Conservation (phyloP, 2,113 vertebrate genomes). For the Psephotus haematonotus region DNA sequence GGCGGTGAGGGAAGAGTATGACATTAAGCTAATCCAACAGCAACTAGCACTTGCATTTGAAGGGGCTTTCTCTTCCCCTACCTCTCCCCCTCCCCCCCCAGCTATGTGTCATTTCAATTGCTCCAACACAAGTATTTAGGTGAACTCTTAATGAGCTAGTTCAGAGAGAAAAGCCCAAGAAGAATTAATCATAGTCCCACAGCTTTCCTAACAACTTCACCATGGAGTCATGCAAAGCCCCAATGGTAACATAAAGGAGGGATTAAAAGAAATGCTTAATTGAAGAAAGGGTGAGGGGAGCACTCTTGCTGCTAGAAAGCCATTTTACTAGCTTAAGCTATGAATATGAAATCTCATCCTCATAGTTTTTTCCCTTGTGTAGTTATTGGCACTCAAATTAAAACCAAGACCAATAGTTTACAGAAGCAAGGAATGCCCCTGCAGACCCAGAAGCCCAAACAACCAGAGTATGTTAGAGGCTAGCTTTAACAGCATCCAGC, state of each 20-base stretch:
- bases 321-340: neutral
- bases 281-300: neutral
- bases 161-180: neutral
- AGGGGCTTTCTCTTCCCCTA: neutral
- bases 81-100: neutral
- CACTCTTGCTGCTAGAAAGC: neutral
- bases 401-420: neutral
- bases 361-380: neutral
- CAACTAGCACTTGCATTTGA: neutral
- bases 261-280: neutral
- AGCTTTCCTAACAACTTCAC: neutral
- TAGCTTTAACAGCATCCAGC: neutral
- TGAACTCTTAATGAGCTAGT: neutral
- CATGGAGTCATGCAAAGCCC: neutral
- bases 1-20: neutral
- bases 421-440: neutral
- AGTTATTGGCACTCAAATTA: neutral
- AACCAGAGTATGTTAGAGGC: rapidly evolving
- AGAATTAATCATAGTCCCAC: neutral
- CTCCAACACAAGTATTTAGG: neutral
- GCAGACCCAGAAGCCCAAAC: neutral
- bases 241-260: neutral
- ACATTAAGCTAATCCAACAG: neutral
- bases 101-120: neutral
- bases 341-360: neutral